These are phyloP conservation scores for Macrotus californicus DNA, from an alignment of 2,113 vertebrate genomes.

Conservation along the genomic window DNA sequence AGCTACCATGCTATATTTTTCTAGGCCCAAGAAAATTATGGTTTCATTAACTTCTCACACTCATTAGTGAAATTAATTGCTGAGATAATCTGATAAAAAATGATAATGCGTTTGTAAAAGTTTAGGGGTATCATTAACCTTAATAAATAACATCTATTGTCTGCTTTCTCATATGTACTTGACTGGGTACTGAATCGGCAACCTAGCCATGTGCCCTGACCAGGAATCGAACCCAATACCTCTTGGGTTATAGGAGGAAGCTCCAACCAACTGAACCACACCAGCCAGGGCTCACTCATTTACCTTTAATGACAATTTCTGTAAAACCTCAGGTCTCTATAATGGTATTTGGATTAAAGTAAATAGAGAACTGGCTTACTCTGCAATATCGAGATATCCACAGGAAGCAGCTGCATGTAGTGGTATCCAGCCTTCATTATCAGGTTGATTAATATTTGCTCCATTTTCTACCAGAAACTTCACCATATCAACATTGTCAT, in stretches of 20 bases:
- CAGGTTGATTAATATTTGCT: slow-evolving; percentile 98
- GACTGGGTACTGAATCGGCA: too few relatives aligned
- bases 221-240: too few relatives aligned
- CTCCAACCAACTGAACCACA: too few relatives aligned
- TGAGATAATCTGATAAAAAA: slow-evolving; percentile 7
- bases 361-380: slow-evolving; percentile 85
- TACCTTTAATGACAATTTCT: not conserved
- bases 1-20: not conserved
- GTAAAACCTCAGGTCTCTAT: slow-evolving; percentile 53
- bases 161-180: too few relatives aligned
- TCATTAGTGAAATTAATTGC: not conserved
- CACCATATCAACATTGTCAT: slow-evolving; percentile 99
- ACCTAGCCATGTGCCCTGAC: too few relatives aligned
- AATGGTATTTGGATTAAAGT: slow-evolving; percentile 41
- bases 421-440: slow-evolving; percentile 99
- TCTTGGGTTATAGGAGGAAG: too few relatives aligned
- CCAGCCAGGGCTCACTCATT: not conserved
- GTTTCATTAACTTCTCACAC: not conserved
- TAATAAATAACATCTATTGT: not conserved
- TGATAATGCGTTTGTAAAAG: not conserved
- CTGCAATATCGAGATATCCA: slow-evolving; percentile 98
- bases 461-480: slow-evolving; percentile 98
- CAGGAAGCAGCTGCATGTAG: slow-evolving; percentile 98
- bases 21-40: not conserved
- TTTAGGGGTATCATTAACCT: not conserved